These are phyloP conservation scores for Holacanthus passer DNA, from an alignment of 2,113 vertebrate species.

Conservation along the genomic window DNA sequence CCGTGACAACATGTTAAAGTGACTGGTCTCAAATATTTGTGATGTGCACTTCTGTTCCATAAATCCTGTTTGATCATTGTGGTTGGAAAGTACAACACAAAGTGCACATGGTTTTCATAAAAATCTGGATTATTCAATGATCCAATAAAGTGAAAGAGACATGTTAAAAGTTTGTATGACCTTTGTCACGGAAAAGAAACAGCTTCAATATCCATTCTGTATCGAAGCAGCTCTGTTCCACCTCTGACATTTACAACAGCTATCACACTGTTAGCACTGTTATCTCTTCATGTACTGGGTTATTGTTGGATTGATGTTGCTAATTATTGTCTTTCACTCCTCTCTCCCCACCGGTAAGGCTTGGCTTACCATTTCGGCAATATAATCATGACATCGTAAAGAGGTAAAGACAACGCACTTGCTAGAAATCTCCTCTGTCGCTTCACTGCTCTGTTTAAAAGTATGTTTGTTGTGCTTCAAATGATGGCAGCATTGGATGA, in stretches of 20 bases:
- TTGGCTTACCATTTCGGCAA: slow-evolving; percentile 83
- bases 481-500: neutral
- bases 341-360: slow-evolving; percentile 75
- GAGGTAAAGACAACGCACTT: slow-evolving; percentile 76
- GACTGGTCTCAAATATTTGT: too few relatives aligned
- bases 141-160: neutral
- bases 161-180: neutral
- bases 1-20: neutral
- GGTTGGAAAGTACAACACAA: neutral
- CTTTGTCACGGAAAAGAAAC: neutral
- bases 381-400: slow-evolving; percentile 72
- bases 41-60: neutral
- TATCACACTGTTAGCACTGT: neutral
- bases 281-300: slow-evolving; percentile 1
- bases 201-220: too few relatives aligned
- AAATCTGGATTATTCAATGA: neutral
- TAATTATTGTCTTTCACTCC: slow-evolving; percentile 61
- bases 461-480: neutral
- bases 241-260: neutral
- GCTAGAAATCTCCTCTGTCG: neutral
- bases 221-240: neutral
- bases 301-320: slow-evolving; percentile 27
- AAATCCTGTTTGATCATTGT: neutral
- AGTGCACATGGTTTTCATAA: neutral
- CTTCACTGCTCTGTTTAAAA: neutral